phyloP scores from a whole-genome alignment of 37 sponge, comb jelly and placozoan genomes.

The Cliona cf. orientalis region DNA sequence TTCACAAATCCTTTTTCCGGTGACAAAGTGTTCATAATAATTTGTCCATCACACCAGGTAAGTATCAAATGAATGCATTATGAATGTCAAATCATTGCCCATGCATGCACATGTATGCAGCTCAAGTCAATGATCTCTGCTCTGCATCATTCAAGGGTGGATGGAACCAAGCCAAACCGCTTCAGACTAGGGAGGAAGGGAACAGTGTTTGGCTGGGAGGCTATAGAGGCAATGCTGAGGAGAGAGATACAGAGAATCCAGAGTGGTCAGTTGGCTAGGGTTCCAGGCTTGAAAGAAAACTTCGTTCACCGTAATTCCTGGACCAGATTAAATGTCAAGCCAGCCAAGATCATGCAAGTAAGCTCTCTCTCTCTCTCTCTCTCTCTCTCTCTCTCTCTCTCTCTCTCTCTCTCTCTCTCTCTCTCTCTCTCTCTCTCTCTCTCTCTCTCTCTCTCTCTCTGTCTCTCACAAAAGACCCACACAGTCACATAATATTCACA shows the following conservation, averaged over 20 bases:
- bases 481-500: not conserved
- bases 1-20: no score
- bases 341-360: conserved; percentile 51
- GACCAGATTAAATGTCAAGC: conserved; percentile 24
- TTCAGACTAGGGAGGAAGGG: not conserved
- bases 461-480: no score
- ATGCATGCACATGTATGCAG: not conserved
- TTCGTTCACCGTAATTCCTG: conserved; percentile 16
- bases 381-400: conserved; percentile 28
- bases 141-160: not conserved
- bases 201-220: conserved; percentile 17
- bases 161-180: not conserved
- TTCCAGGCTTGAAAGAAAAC: conserved; percentile 42
- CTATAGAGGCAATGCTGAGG: not conserved
- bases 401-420: conserved; percentile 48
- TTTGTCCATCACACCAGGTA: no score
- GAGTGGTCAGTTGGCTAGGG: conserved; percentile 3
- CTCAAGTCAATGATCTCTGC: conserved; percentile 34
- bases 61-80: not conserved
- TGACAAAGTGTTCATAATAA: not conserved
- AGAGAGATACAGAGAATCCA: not conserved
- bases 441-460: conserved; percentile 13
- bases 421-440: conserved; percentile 41
- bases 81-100: not conserved
- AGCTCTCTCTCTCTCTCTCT: conserved; percentile 5